Percentiles rank a stretch among this genome's conserved stretches.
These are phyloP conservation scores for Troilus luridus DNA, from an alignment of 2,888 invertebrate species.

Conservation along the genomic window DNA sequence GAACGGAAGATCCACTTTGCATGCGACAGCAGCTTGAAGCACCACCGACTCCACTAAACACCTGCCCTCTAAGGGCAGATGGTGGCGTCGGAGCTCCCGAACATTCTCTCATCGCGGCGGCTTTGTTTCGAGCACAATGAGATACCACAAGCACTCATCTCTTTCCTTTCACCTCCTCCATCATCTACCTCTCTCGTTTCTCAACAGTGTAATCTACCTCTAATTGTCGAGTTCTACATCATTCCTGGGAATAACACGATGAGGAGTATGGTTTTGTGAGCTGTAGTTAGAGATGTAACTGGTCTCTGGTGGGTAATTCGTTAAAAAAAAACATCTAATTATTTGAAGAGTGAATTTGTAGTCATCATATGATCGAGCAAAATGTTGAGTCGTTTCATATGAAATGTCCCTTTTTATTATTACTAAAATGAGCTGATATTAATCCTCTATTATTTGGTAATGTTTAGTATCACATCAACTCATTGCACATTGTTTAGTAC, in stretches of 20 bases:
- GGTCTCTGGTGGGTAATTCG: neutral
- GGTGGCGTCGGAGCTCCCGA: neutral
- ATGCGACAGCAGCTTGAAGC: neutral
- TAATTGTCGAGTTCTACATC: neutral
- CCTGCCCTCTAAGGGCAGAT: neutral
- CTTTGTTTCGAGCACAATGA: constrained; percentile 20
- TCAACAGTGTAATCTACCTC: neutral
- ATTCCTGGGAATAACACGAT: neutral
- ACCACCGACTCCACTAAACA: neutral
- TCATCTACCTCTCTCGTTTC: neutral
- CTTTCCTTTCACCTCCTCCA: constrained; percentile 18
- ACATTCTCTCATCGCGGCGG: constrained; percentile 4
- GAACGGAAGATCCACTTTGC: neutral
- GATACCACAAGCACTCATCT: constrained; percentile 1
- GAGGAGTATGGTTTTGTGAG: neutral
- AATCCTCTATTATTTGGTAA: too few relatives aligned
- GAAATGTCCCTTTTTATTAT: too few relatives aligned
- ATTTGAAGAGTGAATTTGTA: neutral
- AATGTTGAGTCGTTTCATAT: neutral
- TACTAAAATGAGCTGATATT: too few relatives aligned
- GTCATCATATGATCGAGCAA: neutral
- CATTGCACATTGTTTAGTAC: too few relatives aligned
- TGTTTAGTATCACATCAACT: too few relatives aligned
- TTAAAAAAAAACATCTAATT: neutral
- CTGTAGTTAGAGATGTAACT: neutral